Base-by-base conservation (phyloP, 1,140 invertebrate genomes). In the Atta colombica region DNA sequence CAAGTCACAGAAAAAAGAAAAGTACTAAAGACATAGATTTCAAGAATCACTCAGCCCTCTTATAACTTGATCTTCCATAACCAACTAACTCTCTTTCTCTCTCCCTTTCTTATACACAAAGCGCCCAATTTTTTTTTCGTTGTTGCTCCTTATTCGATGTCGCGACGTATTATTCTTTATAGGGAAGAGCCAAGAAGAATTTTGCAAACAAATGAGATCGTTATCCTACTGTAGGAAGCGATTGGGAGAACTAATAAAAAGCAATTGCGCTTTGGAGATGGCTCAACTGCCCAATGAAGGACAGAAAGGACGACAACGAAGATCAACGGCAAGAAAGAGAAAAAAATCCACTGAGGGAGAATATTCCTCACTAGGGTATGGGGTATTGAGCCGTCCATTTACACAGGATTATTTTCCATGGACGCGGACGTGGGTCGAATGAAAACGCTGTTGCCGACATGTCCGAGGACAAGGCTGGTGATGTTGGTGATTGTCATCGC, bases 151-250 rank as follows among this genome's bases (percentile, higher is more conserved):
- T 16, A 21, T 35, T 7, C 77, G 3, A 25, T 51, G 60, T 39
- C 18, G 45, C 60, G 31, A 25, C 77, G 77, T 55, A 66, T 72
- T 39, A 45, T 5, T 51, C 8, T 8, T 14, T 61, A 49, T 12
- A 74, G 18, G 31, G 4, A 28, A 25, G 53, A 4, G 21, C 3
- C 16, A 25, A 16, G 35, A 66, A 85, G n/a, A 85, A 85, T 86
- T 86, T 92, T 71, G 88, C 88, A 89, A 91, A 91, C 86, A 88
- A 88, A 91, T 75, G 78, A 88, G 84, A 72, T 87, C 87, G 89
- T 90, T 91, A 91, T 87, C 81, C 88, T 85, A n/a, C 84, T 88
- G 91, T 87, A 10, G 77, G 84, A 74, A 74, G 55, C 55, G 39
- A 82, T 18, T n/a, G 80, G 35, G 80, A 63, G 55, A n/a, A 63